Percentiles rank a stretch among this genome's conserved stretches.
These are phyloP conservation scores for Molanna angustata DNA, from an alignment of 2,888 invertebrate species.

Conservation along the genomic window DNA sequence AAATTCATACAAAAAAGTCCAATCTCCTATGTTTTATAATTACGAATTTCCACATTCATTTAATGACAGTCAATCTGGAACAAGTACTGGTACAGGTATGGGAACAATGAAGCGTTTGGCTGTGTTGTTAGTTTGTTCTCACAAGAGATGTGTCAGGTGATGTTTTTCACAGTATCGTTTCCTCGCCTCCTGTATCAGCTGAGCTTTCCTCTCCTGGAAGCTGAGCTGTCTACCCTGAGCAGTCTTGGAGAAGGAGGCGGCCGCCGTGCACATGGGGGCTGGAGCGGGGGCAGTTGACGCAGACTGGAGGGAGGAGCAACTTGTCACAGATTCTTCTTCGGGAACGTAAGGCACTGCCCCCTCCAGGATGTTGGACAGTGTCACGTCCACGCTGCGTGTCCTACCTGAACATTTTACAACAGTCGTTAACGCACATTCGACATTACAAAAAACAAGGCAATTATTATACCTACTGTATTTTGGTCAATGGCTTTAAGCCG, in stretches of 20 bases:
- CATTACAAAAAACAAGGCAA: no score
- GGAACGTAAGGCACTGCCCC: conserved; percentile 64
- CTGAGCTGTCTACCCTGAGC: conserved; percentile 66
- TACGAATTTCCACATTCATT: no score
- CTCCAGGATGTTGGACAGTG: conserved; percentile 78
- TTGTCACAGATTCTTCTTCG: conserved; percentile 36
- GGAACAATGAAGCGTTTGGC: no score
- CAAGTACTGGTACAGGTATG: no score
- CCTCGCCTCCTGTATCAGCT: conserved; percentile 74
- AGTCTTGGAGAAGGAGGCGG: conserved; percentile 53
- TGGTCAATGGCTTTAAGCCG: no score
- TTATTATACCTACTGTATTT: no score
- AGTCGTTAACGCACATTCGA: no score
- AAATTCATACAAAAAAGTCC: no score
- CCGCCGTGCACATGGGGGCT: conserved; percentile 41
- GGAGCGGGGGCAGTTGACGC: conserved; percentile 33
- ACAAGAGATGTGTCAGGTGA: conserved; percentile 45
- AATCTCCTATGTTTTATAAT: no score
- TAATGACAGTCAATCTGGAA: no score
- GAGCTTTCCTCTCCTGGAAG: conserved; percentile 75
- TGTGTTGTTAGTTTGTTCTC: no score
- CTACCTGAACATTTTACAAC: no score
- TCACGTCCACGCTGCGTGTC: conserved; percentile 74
- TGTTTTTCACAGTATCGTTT: conserved; percentile 77
- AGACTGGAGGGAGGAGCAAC: conserved; percentile 30